Evolutionary conservation across 2,113 vertebrate species (phyloP).

Genomic region (Ctenodactylus gundi): DNA sequence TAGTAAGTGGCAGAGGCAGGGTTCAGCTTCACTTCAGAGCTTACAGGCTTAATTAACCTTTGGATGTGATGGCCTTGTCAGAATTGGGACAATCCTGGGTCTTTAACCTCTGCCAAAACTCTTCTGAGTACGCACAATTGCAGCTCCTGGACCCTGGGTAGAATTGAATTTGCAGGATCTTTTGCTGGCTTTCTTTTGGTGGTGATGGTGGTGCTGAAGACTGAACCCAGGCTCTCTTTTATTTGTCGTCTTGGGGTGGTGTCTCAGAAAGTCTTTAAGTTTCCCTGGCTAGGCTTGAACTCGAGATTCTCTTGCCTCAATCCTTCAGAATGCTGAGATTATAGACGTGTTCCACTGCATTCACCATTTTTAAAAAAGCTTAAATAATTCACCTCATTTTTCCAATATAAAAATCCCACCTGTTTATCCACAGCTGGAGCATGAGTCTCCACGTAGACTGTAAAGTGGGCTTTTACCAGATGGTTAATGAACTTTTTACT

Average conservation of each 20-base stretch:
- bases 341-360: background rate
- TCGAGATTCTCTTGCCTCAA: background rate
- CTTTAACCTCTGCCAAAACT: background rate
- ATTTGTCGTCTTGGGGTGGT: background rate
- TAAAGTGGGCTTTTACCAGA: background rate
- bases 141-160: background rate
- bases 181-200: background rate
- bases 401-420: background rate
- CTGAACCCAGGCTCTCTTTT: background rate
- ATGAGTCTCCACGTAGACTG: background rate
- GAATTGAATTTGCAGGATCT: background rate
- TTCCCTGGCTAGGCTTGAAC: background rate
- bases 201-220: background rate
- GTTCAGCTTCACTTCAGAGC: background rate
- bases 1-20: background rate
- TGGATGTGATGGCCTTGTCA: background rate
- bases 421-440: too few relatives aligned
- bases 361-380: background rate
- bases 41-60: background rate
- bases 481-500: background rate
- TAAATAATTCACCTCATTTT: background rate
- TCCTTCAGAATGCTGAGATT: background rate
- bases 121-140: background rate
- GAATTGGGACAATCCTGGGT: background rate
- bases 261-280: background rate